Conservation (phyloP, 2,888 invertebrate genomes). For the Amaurobius ferox region DNA sequence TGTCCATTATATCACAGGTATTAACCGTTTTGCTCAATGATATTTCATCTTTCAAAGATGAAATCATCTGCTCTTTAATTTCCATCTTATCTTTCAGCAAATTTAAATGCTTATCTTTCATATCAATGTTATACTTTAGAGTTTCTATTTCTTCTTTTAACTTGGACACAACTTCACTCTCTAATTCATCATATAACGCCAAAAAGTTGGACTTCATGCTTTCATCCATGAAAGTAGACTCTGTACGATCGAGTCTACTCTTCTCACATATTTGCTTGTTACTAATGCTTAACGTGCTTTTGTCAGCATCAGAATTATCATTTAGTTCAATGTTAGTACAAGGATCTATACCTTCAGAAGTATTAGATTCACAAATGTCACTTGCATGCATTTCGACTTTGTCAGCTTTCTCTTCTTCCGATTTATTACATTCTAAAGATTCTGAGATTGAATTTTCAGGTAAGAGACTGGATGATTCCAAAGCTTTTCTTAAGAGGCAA, state of each 20-base stretch:
- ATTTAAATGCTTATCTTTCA: conserved; percentile 35
- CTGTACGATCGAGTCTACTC: neutral
- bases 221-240: neutral
- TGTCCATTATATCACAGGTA: no score
- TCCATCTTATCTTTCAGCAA: conserved; percentile 23
- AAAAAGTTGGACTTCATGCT: neutral
- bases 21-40: neutral
- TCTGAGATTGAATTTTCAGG: no score
- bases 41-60: conserved; percentile 13
- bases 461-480: no score
- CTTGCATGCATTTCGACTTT: no score
- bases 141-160: conserved; percentile 17
- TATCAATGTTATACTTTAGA: neutral
- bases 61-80: conserved; percentile 35
- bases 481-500: neutral
- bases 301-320: neutral
- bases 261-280: no score
- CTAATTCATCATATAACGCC: neutral
- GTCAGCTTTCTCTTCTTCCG: no score
- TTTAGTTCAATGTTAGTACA: no score
- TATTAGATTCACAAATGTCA: no score
- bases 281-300: no score
- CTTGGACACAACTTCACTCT: neutral
- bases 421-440: no score
- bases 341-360: no score